A percentile compares a stretch with the other conserved stretches of the same genome.
Conservation (phyloP, 2,113 vertebrate species). For the Protomyctophum bolini region DNA sequence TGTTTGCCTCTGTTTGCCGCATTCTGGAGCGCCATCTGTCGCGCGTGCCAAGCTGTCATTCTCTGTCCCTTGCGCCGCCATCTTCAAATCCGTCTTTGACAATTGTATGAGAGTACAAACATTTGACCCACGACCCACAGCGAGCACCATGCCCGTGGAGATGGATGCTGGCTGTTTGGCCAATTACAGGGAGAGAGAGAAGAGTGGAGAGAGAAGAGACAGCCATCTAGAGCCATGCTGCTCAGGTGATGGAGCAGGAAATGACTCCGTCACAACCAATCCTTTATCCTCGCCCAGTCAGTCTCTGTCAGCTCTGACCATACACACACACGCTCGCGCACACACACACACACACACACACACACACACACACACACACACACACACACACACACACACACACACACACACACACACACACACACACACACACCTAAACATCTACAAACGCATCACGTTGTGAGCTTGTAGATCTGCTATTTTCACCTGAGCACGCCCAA, state of each 20-base stretch:
- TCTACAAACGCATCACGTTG: not conserved
- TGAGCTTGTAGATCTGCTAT: too few species aligned
- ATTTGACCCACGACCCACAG: not conserved
- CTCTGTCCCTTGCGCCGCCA: too few species aligned
- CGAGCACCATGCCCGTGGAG: conserved; percentile 10
- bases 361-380: not conserved
- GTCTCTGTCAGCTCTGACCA: not conserved
- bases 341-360: not conserved
- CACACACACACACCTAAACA: not conserved
- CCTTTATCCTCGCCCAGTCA: too few species aligned
- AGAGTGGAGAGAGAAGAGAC: conserved; percentile 16
- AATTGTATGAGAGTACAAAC: too few species aligned
- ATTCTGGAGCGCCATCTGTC: too few species aligned
- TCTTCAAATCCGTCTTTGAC: too few species aligned
- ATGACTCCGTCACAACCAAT: too few species aligned
- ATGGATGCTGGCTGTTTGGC: conserved; percentile 29
- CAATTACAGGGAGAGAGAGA: conserved; percentile 30
- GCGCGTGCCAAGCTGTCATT: too few species aligned
- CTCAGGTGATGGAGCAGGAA: not conserved
- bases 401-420: not conserved
- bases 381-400: not conserved
- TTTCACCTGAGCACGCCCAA: too few species aligned
- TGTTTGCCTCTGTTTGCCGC: too few species aligned
- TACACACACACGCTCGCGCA: not conserved
- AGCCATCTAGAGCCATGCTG: not conserved